Percentiles rank a stretch among this genome's conserved stretches.
Conservation (phyloP, 2,888 invertebrate genomes). For the Dastarcus helophoroides region DNA sequence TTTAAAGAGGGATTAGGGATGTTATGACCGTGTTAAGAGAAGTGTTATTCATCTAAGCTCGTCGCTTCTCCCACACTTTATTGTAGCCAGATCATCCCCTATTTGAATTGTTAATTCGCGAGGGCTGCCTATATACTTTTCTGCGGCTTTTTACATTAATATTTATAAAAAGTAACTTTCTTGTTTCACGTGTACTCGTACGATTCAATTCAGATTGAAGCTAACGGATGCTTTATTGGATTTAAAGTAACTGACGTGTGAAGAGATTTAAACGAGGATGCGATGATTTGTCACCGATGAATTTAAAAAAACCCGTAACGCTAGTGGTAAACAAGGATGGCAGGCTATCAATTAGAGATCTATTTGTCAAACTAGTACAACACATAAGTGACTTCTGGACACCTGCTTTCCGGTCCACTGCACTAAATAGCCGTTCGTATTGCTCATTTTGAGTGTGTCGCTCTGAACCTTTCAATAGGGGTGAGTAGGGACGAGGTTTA, state of each 20-base stretch:
- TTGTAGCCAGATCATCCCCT: slow-evolving; percentile 27
- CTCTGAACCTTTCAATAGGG: slow-evolving; percentile 25
- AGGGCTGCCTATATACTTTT: background rate
- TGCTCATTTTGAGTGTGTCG: slow-evolving; percentile 30
- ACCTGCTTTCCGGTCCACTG: slow-evolving; percentile 37
- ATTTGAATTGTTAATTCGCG: slow-evolving; percentile 35
- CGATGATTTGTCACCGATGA: too few species aligned
- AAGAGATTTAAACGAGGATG: too few species aligned
- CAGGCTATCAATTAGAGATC: slow-evolving; percentile 28
- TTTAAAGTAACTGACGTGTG: too few species aligned
- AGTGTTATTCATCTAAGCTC: slow-evolving; percentile 28
- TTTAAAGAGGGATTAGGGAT: slow-evolving; percentile 27
- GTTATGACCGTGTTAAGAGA: slow-evolving; percentile 31
- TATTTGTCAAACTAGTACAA: slow-evolving; percentile 28
- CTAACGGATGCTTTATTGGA: too few species aligned
- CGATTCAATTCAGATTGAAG: too few species aligned
- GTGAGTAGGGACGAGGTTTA: slow-evolving; percentile 7
- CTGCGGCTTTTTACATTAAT: slow-evolving; percentile 1
- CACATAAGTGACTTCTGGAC: slow-evolving; percentile 35
- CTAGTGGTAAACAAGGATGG: slow-evolving; percentile 15
- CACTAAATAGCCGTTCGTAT: slow-evolving; percentile 36
- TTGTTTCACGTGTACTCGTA: background rate
- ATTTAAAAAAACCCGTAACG: slow-evolving; percentile 12
- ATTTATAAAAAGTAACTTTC: background rate
- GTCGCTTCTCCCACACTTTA: slow-evolving; percentile 15